Evolutionary conservation across 2,797 vertebrate species (phyloP).

Genomic region (Poecile montanus): DNA sequence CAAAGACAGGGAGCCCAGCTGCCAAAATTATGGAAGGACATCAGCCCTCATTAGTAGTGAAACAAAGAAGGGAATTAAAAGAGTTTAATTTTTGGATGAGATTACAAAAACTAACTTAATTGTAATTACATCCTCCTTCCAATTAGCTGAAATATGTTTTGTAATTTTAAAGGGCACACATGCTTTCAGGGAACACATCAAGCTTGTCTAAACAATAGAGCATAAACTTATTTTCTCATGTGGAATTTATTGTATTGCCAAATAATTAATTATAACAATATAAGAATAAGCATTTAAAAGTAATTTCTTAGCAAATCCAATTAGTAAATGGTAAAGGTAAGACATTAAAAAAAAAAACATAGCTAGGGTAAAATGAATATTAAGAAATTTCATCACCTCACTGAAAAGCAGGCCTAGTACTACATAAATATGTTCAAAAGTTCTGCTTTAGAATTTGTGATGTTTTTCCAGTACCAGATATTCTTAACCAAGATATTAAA

Average conservation of each 20-base stretch:
- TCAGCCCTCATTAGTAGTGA: background rate
- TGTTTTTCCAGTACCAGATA: background rate
- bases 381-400: background rate
- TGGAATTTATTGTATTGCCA: background rate
- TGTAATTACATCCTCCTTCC: constrained; percentile 32
- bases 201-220: background rate
- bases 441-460: background rate
- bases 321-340: background rate
- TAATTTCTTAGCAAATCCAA: background rate
- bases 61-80: background rate
- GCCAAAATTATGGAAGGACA: background rate
- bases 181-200: background rate
- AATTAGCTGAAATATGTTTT: constrained; percentile 16
- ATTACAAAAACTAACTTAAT: constrained; percentile 19
- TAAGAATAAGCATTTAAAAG: background rate
- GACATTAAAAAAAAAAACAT: background rate
- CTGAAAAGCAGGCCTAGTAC: background rate
- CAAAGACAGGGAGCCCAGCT: background rate
- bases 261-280: background rate
- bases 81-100: background rate
- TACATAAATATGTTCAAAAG: background rate
- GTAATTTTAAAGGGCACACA: background rate
- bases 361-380: background rate
- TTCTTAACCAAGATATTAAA: background rate
- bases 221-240: background rate